These are phyloP conservation scores for Melolontha melolontha DNA, from an alignment of 2,888 invertebrate genomes.

Conservation along the genomic window DNA sequence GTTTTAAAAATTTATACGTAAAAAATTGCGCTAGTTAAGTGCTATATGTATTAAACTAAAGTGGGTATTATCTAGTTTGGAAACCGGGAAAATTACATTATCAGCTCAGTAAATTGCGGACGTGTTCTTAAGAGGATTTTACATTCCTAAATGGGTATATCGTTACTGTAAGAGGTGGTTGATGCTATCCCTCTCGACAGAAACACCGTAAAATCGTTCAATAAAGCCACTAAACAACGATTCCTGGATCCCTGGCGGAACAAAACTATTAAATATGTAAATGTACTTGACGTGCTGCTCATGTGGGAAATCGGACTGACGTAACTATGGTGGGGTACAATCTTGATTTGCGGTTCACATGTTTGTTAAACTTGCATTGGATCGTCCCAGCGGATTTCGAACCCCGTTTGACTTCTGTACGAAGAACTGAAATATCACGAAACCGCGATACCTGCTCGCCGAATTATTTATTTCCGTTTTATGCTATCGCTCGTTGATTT, in stretches of 20 bases:
- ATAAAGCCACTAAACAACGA: conserved; percentile 38
- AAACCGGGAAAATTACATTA: conserved; percentile 13
- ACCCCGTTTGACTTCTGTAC: conserved; percentile 1
- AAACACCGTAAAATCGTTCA: conserved; percentile 19
- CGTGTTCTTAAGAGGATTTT: conserved; percentile 25
- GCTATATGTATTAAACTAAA: background rate
- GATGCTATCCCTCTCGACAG: too few species aligned
- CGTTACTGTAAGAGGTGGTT: too few species aligned
- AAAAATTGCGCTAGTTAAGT: background rate
- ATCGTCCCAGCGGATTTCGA: conserved; percentile 2
- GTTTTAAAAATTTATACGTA: background rate
- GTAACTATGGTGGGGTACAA: conserved; percentile 35
- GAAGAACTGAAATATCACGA: conserved; percentile 4
- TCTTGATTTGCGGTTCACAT: conserved; percentile 47
- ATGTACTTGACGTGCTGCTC: conserved; percentile 45
- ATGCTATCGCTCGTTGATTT: background rate
- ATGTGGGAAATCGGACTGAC: conserved; percentile 47
- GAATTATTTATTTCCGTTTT: background rate
- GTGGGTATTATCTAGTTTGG: conserved; percentile 9
- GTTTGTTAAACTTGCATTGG: conserved; percentile 46
- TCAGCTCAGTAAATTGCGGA: conserved; percentile 24
- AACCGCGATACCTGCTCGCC: conserved; percentile 1
- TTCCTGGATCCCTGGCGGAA: conserved; percentile 27
- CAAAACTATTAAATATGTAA: conserved; percentile 46
- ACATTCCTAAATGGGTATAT: conserved; percentile 3